A percentile compares a stretch with the other conserved stretches of the same genome.
These are phyloP conservation scores for Redunca redunca DNA, from an alignment of 2,113 vertebrate genomes.

Conservation along the genomic window DNA sequence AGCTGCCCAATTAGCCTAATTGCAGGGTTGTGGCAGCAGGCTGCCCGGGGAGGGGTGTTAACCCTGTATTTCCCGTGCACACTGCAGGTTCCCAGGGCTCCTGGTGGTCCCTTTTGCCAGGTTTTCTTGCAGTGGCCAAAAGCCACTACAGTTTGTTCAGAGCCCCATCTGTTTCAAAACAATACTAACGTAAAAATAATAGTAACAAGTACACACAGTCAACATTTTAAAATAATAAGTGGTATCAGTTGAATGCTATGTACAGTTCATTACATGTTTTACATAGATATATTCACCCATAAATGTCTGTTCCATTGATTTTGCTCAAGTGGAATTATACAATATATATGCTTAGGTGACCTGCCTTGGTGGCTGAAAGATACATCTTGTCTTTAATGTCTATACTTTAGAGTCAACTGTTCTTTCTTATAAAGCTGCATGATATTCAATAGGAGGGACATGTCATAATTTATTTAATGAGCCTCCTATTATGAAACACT, in stretches of 20 bases:
- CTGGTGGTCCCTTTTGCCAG: rapidly evolving
- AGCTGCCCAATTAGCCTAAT: constrained; percentile 10
- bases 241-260: neutral
- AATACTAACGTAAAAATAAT: neutral
- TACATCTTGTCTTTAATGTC: neutral
- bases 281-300: neutral
- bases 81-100: neutral
- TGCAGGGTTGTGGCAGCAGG: neutral
- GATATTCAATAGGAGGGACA: neutral
- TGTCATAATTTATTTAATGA: neutral
- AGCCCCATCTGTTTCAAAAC: neutral
- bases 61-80: neutral
- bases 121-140: neutral
- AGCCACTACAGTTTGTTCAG: rapidly evolving
- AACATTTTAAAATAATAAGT: neutral
- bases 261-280: neutral
- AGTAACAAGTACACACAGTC: rapidly evolving
- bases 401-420: neutral
- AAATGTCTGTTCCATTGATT: neutral
- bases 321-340: neutral
- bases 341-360: rapidly evolving
- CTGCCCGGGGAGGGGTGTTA: neutral
- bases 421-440: neutral
- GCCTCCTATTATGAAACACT: neutral
- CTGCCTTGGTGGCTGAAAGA: neutral